Base-by-base conservation (phyloP, 2,797 vertebrate species). In the Peromyscus aztecus region DNA sequence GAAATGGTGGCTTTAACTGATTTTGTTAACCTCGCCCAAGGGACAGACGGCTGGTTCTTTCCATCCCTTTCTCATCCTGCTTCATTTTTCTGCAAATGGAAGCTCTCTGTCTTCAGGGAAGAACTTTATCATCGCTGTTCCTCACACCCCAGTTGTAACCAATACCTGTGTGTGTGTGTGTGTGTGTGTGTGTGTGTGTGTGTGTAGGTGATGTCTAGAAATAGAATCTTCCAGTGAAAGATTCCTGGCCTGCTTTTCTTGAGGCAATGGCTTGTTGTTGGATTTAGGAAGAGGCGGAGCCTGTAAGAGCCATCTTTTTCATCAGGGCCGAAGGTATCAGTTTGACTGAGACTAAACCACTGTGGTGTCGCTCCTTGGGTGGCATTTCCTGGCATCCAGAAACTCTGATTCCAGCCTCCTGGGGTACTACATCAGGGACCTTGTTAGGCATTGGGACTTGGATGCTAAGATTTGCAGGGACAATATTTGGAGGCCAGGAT, bases 41-140 rank as follows among this genome's bases (percentile, higher is more conserved):
- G 95, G 91, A 75, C 29, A 65, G 80, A 61, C 2, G 14, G 67
- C 89, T 94, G 78, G 65, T 76, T 96, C 82, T 94, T 95, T 67
- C 43, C 78, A 37, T 95, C 84, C 67, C 43, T 84, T 95, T 95
- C 67, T 69, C 71, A 91, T 55, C 31, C 34, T 65, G 43, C 89
- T 90, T 94, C 83, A 91, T 97, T 96, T 96, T 87, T 96, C 84
- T 95, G 84, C 91, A 94, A 96, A 96, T 91, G 86, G 96, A 91
- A 69, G 59, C 37, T 94, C 65, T 92, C 81, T 87, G 59, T 95
- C 94, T 97, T 80, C 73, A 65, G 84, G 94, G 94, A 93, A 92
- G 76, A 84, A 75, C 59, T 95, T 91, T 59, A 46, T 96, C 86
- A 65, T 95, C 76, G 96, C 59, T 46, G n/a, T 83, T 91, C 11